Percentiles rank a stretch among this genome's conserved stretches.
Conservation (phyloP, 2,888 invertebrate genomes). For the Drosophila neotestacea region DNA sequence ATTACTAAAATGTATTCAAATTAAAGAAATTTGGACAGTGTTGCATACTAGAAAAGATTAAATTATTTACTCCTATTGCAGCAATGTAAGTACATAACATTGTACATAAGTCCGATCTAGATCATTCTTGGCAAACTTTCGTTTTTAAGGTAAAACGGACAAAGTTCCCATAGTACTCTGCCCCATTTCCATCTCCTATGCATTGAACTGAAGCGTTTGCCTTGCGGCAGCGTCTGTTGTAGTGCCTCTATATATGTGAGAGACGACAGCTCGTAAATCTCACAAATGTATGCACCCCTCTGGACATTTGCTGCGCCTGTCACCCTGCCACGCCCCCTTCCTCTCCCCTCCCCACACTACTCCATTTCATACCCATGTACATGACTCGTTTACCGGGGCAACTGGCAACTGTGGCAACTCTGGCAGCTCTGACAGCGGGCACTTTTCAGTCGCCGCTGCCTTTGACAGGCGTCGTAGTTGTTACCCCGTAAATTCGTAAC, state of each 20-base stretch:
- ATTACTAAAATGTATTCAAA: no score
- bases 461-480: conserved; percentile 53
- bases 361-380: conserved; percentile 1
- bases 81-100: no score
- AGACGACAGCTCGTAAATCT: conserved; percentile 78
- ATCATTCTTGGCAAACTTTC: no score
- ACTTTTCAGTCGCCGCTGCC: conserved; percentile 71
- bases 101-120: no score
- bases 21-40: no score
- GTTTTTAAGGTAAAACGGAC: no score
- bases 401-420: conserved; percentile 24
- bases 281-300: conserved; percentile 79
- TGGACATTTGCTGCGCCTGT: conserved; percentile 50
- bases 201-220: not conserved
- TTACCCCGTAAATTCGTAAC: conserved; percentile 13
- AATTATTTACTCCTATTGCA: no score
- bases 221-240: conserved; percentile 23
- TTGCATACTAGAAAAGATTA: no score
- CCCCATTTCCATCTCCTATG: no score
- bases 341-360: not conserved
- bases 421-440: conserved; percentile 48
- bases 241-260: conserved; percentile 40
- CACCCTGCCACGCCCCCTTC: conserved; percentile 2
- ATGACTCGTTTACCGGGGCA: conserved; percentile 35
- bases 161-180: no score